Evolutionary conservation across 1,140 invertebrate species (phyloP).

Genomic region (Delia radicum): DNA sequence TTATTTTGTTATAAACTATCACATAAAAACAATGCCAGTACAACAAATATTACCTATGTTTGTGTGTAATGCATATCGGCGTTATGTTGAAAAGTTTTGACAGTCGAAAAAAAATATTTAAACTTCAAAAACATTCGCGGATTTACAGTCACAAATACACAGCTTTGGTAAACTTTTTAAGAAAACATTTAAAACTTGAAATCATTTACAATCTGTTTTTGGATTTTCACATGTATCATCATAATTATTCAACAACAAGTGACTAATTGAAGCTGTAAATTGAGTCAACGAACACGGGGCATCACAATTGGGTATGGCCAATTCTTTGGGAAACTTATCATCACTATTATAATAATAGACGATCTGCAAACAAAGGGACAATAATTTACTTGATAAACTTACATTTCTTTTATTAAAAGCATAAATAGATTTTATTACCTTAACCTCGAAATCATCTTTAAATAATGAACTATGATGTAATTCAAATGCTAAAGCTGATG

Average conservation of each 20-base stretch:
- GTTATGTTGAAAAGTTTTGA: too few species aligned
- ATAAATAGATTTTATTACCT: slow-evolving; percentile 47
- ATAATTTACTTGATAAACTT: too few species aligned
- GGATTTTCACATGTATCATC: slow-evolving; percentile 59
- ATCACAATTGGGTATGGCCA: slow-evolving; percentile 59
- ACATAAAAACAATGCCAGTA: neutral
- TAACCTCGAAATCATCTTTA: slow-evolving; percentile 56
- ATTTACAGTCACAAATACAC: neutral
- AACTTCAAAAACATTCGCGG: neutral
- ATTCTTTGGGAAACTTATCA: slow-evolving; percentile 51
- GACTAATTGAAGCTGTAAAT: slow-evolving; percentile 53
- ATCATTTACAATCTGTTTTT: slow-evolving; percentile 40
- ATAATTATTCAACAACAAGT: slow-evolving; percentile 59
- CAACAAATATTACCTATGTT: too few species aligned
- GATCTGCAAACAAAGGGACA: slow-evolving; percentile 31
- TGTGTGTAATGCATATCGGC: too few species aligned
- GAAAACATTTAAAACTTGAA: too few species aligned
- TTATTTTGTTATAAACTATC: neutral
- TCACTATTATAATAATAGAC: slow-evolving; percentile 55
- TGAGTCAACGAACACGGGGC: slow-evolving; percentile 56
- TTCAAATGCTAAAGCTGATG: slow-evolving; percentile 69
- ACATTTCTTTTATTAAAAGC: too few species aligned
- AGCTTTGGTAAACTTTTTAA: neutral
- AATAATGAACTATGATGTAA: slow-evolving; percentile 59
- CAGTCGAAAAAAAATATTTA: neutral